A percentile compares a stretch with the other conserved stretches of the same genome.
Conservation (phyloP, 2,888 invertebrate genomes). For the Tipula helvola region DNA sequence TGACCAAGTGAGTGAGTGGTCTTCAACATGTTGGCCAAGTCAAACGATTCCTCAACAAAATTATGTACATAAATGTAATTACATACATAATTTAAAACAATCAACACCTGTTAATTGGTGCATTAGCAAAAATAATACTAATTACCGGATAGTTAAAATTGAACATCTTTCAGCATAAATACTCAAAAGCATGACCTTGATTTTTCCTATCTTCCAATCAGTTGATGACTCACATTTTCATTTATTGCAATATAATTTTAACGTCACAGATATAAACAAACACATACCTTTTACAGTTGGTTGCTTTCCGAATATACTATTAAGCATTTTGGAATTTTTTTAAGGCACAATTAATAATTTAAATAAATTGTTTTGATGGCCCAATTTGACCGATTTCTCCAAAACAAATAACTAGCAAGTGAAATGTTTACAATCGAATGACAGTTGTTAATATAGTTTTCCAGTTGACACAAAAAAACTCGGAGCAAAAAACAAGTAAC, state of each 20-base stretch:
- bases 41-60: too few relatives aligned
- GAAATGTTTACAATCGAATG: neutral
- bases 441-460: too few relatives aligned
- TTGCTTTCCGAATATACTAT: conserved; percentile 46
- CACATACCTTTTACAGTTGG: conserved; percentile 48
- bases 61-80: too few relatives aligned
- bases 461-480: too few relatives aligned
- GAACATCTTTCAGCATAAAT: neutral
- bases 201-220: neutral
- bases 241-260: too few relatives aligned
- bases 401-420: neutral
- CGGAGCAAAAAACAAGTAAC: too few relatives aligned
- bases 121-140: neutral
- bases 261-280: too few relatives aligned
- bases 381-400: neutral
- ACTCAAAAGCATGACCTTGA: neutral
- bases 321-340: conserved; percentile 24
- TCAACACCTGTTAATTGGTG: too few relatives aligned
- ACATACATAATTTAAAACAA: too few relatives aligned
- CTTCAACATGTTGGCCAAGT: too few relatives aligned
- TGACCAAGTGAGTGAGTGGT: too few relatives aligned
- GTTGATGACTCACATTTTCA: neutral
- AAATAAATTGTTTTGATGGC: neutral
- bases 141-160: neutral
- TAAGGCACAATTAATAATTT: neutral